These are phyloP conservation scores for Lysandra coridon DNA, from an alignment of 2,888 invertebrate species.

Conservation along the genomic window DNA sequence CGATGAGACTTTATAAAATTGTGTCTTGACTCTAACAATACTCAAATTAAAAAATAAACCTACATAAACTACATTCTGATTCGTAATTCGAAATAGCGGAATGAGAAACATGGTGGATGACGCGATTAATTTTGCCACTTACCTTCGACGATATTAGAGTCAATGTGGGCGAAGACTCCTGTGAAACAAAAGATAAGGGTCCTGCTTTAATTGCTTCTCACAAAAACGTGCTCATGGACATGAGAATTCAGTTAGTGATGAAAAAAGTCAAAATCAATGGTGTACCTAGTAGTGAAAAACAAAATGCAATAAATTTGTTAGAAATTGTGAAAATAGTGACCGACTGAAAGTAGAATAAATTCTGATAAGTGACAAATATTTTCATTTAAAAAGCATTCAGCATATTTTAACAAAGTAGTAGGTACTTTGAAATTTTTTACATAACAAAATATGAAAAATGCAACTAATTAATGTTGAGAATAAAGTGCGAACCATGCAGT, in stretches of 20 bases:
- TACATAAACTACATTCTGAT: neutral
- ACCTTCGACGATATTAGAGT: slow-evolving; percentile 90
- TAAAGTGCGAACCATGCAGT: neutral
- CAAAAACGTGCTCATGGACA: slow-evolving; percentile 35
- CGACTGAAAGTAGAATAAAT: neutral
- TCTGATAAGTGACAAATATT: too few species aligned
- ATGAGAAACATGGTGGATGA: slow-evolving; percentile 32
- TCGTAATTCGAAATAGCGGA: slow-evolving; percentile 37
- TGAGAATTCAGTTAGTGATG: slow-evolving; percentile 18
- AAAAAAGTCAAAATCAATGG: neutral
- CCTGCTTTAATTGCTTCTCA: slow-evolving; percentile 69
- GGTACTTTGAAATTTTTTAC: too few species aligned
- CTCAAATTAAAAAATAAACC: slow-evolving; percentile 23
- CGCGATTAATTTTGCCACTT: slow-evolving; percentile 61
- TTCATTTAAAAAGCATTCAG: neutral
- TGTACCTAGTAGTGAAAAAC: neutral
- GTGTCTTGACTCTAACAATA: slow-evolving; percentile 34
- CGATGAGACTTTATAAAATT: neutral
- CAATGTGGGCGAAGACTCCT: slow-evolving; percentile 89
- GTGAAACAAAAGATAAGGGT: slow-evolving; percentile 80
- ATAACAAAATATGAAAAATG: neutral
- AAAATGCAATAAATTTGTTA: neutral
- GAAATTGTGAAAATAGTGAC: neutral
- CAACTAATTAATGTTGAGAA: neutral
- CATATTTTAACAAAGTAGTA: neutral